phyloP scores from a whole-genome alignment of 2,797 vertebrate species.

The Alca torda region DNA sequence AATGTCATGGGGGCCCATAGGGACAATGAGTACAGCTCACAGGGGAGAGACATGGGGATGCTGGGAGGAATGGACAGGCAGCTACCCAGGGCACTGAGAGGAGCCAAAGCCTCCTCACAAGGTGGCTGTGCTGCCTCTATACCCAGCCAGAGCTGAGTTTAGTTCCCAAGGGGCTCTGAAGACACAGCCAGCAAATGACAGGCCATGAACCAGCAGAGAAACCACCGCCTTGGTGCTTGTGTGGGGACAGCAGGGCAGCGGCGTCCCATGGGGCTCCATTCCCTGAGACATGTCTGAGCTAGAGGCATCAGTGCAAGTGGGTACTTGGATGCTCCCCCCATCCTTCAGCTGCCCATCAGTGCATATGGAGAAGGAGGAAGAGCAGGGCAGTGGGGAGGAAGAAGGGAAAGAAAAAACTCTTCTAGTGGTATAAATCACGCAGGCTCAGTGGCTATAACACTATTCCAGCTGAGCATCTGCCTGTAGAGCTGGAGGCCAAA shows the following conservation, averaged over 20 bases:
- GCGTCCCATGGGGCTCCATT: background rate
- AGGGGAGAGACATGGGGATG: accelerated
- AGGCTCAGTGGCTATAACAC: background rate
- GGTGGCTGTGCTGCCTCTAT: background rate
- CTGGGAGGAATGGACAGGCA: background rate
- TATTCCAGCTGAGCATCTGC: constrained; percentile 19
- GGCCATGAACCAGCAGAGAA: background rate
- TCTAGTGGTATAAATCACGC: background rate
- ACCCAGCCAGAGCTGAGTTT: background rate
- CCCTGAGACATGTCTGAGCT: background rate
- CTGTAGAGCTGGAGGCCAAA: background rate
- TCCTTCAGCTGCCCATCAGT: accelerated
- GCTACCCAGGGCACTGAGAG: background rate
- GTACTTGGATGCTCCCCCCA: background rate
- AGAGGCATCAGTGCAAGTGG: accelerated
- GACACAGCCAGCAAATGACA: background rate
- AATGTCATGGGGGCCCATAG: background rate
- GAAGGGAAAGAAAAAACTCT: background rate
- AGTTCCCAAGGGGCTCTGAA: background rate
- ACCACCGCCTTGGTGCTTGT: background rate
- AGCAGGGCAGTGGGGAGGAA: background rate
- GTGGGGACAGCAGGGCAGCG: accelerated
- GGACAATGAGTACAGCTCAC: background rate
- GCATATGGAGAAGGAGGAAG: background rate
- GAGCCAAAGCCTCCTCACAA: background rate